Conservation (phyloP, 2,113 vertebrate species). For the Cinclus cinclus region DNA sequence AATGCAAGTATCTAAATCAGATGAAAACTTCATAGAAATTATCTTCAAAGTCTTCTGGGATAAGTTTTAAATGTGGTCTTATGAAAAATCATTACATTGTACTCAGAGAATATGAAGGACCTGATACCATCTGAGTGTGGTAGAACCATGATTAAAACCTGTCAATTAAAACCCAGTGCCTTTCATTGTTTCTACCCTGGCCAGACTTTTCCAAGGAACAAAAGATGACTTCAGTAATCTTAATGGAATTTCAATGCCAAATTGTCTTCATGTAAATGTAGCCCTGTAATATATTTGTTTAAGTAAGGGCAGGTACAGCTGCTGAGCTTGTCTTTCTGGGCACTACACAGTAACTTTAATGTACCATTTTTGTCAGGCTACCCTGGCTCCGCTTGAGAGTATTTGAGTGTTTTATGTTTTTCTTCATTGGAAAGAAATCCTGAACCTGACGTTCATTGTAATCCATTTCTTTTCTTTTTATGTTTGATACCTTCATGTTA, state of each 20-base stretch:
- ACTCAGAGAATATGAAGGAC: neutral
- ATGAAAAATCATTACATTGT: neutral
- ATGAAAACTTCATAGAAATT: neutral
- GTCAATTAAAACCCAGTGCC: neutral
- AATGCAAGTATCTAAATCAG: neutral
- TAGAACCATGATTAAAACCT: neutral
- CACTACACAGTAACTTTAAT: neutral
- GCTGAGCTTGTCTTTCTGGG: neutral
- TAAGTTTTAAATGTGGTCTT: neutral
- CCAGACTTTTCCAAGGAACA: neutral
- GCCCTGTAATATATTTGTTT: neutral
- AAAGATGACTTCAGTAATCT: neutral
- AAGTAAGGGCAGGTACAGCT: neutral
- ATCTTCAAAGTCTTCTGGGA: neutral
- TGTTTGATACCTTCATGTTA: neutral
- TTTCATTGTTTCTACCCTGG: neutral
- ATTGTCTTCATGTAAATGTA: neutral
- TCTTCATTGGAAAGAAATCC: neutral
- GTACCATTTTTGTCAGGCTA: neutral
- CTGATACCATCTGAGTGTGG: neutral
- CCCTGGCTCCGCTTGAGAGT: neutral
- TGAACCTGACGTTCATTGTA: neutral
- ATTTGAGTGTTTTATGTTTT: neutral
- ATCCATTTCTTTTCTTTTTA: neutral
- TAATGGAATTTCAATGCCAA: neutral